Percentiles rank a stretch among this genome's conserved stretches.
Evolutionary conservation across 2,888 invertebrate species (phyloP).

Genomic region (Euplagia quadripunctaria): DNA sequence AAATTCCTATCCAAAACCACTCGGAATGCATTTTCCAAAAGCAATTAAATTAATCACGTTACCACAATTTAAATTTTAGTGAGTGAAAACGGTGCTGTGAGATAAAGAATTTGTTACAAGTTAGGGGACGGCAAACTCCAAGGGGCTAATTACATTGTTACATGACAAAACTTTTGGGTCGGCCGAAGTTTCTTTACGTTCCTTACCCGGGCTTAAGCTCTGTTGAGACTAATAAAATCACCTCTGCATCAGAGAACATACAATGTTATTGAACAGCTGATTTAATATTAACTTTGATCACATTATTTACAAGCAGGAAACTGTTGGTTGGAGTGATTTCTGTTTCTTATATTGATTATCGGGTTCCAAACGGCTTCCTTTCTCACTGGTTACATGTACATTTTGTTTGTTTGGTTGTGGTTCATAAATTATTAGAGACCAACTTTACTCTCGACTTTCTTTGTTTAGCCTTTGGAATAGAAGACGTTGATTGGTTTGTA

Average conservation of each 20-base stretch:
- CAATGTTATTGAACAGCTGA: constrained; percentile 65
- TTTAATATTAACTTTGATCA: constrained; percentile 54
- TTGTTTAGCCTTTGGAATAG: constrained; percentile 26
- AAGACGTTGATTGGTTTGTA: constrained; percentile 29
- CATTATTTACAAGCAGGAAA: constrained; percentile 48
- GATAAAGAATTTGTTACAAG: constrained; percentile 82
- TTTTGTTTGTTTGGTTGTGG: constrained; percentile 38
- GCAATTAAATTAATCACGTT: constrained; percentile 49
- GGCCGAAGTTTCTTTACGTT: constrained; percentile 80
- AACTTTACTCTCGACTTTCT: constrained; percentile 27
- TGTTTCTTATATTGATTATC: constrained; percentile 44
- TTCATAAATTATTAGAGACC: constrained; percentile 39
- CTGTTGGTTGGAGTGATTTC: constrained; percentile 36
- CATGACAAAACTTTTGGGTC: constrained; percentile 84
- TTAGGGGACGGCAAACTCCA: constrained; percentile 72
- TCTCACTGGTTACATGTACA: constrained; percentile 31
- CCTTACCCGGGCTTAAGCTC: constrained; percentile 71
- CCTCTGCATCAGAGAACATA: constrained; percentile 73
- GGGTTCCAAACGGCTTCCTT: constrained; percentile 37
- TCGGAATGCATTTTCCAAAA: constrained; percentile 31
- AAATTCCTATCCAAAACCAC: background rate
- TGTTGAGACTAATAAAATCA: constrained; percentile 76
- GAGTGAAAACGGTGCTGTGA: constrained; percentile 75
- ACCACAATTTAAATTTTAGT: constrained; percentile 72
- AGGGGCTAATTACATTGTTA: constrained; percentile 85